Base-by-base conservation (phyloP, 2,888 invertebrate species). In the Steromphala cineraria region DNA sequence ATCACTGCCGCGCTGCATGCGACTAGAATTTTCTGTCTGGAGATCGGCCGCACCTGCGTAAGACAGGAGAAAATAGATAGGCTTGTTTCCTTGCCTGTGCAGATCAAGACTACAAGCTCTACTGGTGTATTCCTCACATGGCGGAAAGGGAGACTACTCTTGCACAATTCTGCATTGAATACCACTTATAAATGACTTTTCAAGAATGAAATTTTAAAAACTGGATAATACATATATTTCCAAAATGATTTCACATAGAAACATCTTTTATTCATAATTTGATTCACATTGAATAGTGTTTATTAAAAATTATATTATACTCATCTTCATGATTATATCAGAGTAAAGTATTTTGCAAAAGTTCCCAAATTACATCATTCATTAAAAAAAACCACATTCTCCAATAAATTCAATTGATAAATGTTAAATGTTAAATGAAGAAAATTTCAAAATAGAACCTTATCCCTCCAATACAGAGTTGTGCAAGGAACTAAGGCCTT, bases 11-110 rank as follows among this genome's bases (percentile, higher is more conserved):
- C 71, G 67, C 2, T 67, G n/a, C 80, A 80, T 78, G 82, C 82
- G 83, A 85, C 85, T 85, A 85, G 76, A 81, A 86, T 85, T 86
- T 83, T 82, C 84, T 81, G 81, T 80, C 80, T 83, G 84, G 75
- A 80, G 83, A 75, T 80, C 81, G 56, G 85, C 86, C 52, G 85
- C 88, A 88, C 87, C 88, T 88, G 86, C 86, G 80, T 82, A 84
- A 82, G 75, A 75, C 40, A 52, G 75, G 52, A 24, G n/a, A 75
- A 75, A 40, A 75, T 21, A 75, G 21, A 75, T 40, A 75, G 46
- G 46, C 71, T 62, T 62, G 62, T 62, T 62, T 62, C 62, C 62
- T 62, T 24, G 62, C 24, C 62, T 62, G 62, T 62, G 62, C 24
- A 62, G 24, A 62, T 62, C 62, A 62, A 62, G 62, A 28, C 62